These are phyloP conservation scores for Phalloptychus januarius DNA, from an alignment of 2,797 vertebrate species.

Conservation along the genomic window DNA sequence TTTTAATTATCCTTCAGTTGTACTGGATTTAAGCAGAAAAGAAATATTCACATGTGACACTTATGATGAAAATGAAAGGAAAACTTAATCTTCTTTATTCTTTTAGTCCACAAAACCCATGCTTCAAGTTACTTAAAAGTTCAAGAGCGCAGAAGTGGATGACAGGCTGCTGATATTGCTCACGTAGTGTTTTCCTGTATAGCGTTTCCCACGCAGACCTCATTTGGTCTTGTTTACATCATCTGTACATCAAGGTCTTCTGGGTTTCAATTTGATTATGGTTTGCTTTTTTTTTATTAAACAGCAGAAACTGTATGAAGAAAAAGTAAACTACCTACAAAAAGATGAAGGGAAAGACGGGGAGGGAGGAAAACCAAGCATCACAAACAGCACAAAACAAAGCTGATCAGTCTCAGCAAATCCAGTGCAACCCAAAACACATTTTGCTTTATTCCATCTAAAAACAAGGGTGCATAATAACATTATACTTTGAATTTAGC, in stretches of 20 bases:
- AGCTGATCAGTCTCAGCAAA: slow-evolving; percentile 81
- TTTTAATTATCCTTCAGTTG: slow-evolving; percentile 9
- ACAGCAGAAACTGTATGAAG: slow-evolving; percentile 74
- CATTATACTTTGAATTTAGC: slow-evolving; percentile 77
- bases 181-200: slow-evolving; percentile 57
- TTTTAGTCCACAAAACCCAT: slow-evolving; percentile 80
- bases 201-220: slow-evolving; percentile 61
- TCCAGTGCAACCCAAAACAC: slow-evolving; percentile 84
- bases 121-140: slow-evolving; percentile 74
- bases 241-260: slow-evolving; percentile 68
- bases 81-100: slow-evolving; percentile 74
- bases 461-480: slow-evolving; percentile 76
- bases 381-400: slow-evolving; percentile 54
- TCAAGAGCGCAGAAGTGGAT: slow-evolving; percentile 67
- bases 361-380: slow-evolving; percentile 62
- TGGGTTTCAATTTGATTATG: slow-evolving; percentile 76
- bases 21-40: neutral
- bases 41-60: slow-evolving; percentile 9
- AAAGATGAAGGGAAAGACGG: slow-evolving; percentile 36
- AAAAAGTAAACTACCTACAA: slow-evolving; percentile 74
- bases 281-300: slow-evolving; percentile 63
- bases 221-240: slow-evolving; percentile 66
- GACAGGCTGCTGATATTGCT: slow-evolving; percentile 58
- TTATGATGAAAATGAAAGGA: slow-evolving; percentile 28
- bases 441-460: slow-evolving; percentile 71